A percentile compares a stretch with the other conserved stretches of the same genome.
Evolutionary conservation across 2,888 invertebrate genomes (phyloP).

Genomic region (Drosophila emarginata): DNA sequence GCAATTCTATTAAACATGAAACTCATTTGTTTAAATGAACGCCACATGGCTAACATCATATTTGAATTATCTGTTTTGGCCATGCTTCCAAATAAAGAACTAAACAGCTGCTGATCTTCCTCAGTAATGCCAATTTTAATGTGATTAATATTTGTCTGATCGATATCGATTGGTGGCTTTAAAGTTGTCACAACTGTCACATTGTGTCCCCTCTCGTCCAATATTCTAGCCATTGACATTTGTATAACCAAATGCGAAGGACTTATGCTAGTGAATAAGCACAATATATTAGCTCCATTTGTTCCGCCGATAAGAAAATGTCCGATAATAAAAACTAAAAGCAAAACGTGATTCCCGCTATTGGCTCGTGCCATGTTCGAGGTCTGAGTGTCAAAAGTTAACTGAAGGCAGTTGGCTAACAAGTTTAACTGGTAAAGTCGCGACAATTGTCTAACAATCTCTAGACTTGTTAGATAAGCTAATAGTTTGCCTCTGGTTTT

Average conservation of each 20-base stretch:
- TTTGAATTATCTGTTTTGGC: conserved; percentile 53
- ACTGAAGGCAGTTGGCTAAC: neutral
- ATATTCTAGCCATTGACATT: conserved; percentile 68
- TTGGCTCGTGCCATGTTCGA: neutral
- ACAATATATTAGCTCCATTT: conserved; percentile 72
- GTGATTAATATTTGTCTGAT: conserved; percentile 54
- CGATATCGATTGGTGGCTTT: conserved; percentile 61
- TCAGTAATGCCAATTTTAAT: conserved; percentile 56
- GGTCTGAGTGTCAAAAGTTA: neutral
- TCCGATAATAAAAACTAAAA: conserved; percentile 11
- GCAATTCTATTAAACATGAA: conserved; percentile 57
- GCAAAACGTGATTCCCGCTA: neutral
- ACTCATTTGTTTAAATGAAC: conserved; percentile 34
- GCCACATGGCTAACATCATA: conserved; percentile 26
- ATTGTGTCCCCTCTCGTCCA: conserved; percentile 79
- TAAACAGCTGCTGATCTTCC: conserved; percentile 40
- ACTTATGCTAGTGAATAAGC: conserved; percentile 73
- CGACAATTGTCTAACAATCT: neutral
- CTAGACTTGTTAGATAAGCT: neutral
- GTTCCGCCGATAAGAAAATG: conserved; percentile 24
- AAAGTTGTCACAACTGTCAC: conserved; percentile 75
- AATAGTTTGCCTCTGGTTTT: no score
- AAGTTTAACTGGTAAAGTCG: neutral
- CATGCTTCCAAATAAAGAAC: conserved; percentile 43
- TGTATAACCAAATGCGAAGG: conserved; percentile 79